Percentiles rank a stretch among this genome's conserved stretches.
phyloP scores from a whole-genome alignment of 2,888 invertebrate species.

The Holacanthella duospinosa region DNA sequence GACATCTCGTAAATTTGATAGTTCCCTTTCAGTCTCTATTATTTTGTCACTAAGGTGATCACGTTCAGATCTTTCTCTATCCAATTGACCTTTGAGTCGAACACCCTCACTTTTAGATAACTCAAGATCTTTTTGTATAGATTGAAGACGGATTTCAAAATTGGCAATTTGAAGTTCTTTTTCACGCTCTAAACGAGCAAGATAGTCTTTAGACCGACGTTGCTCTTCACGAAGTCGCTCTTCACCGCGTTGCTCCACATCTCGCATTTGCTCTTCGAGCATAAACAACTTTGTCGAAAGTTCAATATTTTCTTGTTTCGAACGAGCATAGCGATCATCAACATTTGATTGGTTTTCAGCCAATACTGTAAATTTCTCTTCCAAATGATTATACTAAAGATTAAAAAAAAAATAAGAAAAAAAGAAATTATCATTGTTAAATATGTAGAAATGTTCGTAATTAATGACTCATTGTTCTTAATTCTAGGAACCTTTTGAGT shows the following conservation, averaged over 20 bases:
- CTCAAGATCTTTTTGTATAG: conserved; percentile 56
- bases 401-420: too few species aligned
- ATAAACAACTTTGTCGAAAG: conserved; percentile 62
- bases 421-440: too few species aligned
- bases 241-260: conserved; percentile 64
- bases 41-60: conserved; percentile 44
- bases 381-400: conserved; percentile 47
- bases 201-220: conserved; percentile 68
- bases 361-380: conserved; percentile 80
- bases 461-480: too few species aligned
- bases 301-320: conserved; percentile 85
- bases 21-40: conserved; percentile 50
- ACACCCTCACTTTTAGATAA: conserved; percentile 56
- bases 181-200: conserved; percentile 73
- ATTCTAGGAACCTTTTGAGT: too few species aligned
- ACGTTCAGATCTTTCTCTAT: conserved; percentile 51
- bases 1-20: conserved; percentile 48
- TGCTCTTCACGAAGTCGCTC: conserved; percentile 71
- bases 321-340: conserved; percentile 77
- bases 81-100: conserved; percentile 53
- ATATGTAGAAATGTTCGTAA: too few species aligned
- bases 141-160: conserved; percentile 48
- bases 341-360: conserved; percentile 77
- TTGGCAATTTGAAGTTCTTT: conserved; percentile 66
- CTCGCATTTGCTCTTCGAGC: conserved; percentile 80